Conservation (phyloP, 2,113 vertebrate genomes). For the Strigops habroptila region DNA sequence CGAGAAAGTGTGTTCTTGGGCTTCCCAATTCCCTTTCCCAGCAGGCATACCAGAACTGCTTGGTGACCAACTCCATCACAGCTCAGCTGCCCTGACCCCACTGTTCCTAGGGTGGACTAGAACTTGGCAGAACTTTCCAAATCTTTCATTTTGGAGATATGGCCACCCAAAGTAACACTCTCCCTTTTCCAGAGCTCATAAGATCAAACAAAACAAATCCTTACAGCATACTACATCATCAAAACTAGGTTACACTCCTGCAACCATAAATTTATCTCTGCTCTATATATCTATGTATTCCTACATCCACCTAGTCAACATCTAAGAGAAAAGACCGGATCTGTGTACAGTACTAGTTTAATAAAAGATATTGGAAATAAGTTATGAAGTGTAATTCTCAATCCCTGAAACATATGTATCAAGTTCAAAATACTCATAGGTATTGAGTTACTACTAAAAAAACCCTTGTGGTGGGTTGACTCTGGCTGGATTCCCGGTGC, state of each 20-base stretch:
- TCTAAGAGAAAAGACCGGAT: background rate
- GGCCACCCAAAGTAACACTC: background rate
- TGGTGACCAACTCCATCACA: accelerated
- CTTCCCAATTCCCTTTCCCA: background rate
- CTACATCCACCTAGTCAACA: background rate
- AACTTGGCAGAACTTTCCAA: background rate
- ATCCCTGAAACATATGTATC: accelerated
- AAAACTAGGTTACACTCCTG: background rate
- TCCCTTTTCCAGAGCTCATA: background rate
- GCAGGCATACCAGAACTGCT: background rate
- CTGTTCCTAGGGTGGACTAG: background rate
- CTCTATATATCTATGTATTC: background rate
- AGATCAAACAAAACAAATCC: background rate
- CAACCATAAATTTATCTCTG: background rate
- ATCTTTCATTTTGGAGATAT: background rate
- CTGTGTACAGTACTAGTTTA: background rate
- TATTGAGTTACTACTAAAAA: background rate
- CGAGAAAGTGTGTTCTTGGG: background rate
- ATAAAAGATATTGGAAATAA: background rate
- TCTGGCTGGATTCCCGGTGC: background rate
- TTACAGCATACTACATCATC: background rate
- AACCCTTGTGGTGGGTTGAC: background rate
- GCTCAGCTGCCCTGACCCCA: background rate
- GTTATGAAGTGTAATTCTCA: background rate
- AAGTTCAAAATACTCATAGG: background rate